phyloP scores from a whole-genome alignment of 2,797 vertebrate species.

The Falco concolor region DNA sequence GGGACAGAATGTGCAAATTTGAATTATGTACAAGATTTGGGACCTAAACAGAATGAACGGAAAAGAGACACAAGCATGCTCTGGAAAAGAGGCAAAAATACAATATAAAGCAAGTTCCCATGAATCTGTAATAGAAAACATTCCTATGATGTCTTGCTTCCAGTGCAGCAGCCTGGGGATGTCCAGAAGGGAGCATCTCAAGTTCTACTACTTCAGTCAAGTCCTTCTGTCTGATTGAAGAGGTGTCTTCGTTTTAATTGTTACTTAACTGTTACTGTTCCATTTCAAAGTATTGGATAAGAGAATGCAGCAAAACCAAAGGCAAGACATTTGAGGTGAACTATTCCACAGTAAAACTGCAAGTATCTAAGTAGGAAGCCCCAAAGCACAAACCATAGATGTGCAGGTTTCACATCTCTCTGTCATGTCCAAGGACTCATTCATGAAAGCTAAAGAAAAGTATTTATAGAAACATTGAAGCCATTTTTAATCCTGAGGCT shows the following conservation, averaged over 20 bases:
- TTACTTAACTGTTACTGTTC: background rate
- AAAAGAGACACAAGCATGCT: background rate
- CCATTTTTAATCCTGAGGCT: background rate
- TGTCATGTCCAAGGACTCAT: background rate
- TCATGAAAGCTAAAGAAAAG: background rate
- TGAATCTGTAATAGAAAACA: background rate
- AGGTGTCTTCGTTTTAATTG: background rate
- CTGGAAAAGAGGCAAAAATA: background rate
- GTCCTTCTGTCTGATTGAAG: background rate
- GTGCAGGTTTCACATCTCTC: background rate
- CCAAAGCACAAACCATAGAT: background rate
- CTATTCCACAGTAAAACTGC: background rate
- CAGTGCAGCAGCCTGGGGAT: rapidly evolving
- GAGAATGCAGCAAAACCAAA: background rate
- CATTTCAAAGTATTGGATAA: background rate
- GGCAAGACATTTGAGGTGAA: background rate
- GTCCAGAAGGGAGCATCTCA: background rate
- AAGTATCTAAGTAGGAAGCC: background rate
- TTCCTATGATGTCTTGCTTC: background rate
- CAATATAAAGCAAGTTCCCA: background rate
- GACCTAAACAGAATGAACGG: background rate
- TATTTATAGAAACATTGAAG: background rate
- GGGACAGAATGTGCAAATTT: background rate
- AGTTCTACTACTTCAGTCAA: background rate
- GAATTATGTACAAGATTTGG: background rate